Conservation (phyloP, 2,888 invertebrate species). For the Ochropacha duplaris region DNA sequence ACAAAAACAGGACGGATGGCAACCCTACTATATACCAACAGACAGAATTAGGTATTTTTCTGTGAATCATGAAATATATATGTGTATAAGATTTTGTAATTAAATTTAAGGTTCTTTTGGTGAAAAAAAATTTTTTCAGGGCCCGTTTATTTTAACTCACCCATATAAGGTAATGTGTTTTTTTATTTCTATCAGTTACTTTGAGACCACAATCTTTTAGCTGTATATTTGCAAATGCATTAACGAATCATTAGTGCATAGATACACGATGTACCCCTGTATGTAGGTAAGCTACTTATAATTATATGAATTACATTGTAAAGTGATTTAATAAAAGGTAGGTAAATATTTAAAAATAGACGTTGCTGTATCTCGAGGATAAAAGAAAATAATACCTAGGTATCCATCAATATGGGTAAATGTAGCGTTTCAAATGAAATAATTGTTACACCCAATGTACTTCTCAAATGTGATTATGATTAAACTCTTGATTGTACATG, state of each 20-base stretch:
- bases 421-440: not conserved
- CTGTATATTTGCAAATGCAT: not conserved
- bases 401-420: not conserved
- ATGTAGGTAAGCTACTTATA: too few species aligned
- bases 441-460: not conserved
- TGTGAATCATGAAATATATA: too few species aligned
- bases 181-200: not conserved
- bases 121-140: too few species aligned
- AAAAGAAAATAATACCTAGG: not conserved
- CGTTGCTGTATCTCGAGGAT: not conserved
- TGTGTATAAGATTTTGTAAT: too few species aligned
- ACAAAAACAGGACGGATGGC: too few species aligned
- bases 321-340: not conserved
- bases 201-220: not conserved
- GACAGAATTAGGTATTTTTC: too few species aligned
- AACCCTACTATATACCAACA: too few species aligned
- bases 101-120: too few species aligned
- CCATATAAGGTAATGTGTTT: too few species aligned
- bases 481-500: not conserved
- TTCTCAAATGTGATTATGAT: slow-evolving; percentile 2
- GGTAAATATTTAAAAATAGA: not conserved
- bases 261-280: not conserved
- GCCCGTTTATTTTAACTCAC: too few species aligned
- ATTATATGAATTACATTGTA: not conserved
- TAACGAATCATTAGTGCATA: not conserved